Percentiles rank a stretch among this genome's conserved stretches.
These are phyloP conservation scores for Bolinopsis microptera DNA, from an alignment of 37 sponge, comb jelly and placozoan genomes.

Conservation along the genomic window DNA sequence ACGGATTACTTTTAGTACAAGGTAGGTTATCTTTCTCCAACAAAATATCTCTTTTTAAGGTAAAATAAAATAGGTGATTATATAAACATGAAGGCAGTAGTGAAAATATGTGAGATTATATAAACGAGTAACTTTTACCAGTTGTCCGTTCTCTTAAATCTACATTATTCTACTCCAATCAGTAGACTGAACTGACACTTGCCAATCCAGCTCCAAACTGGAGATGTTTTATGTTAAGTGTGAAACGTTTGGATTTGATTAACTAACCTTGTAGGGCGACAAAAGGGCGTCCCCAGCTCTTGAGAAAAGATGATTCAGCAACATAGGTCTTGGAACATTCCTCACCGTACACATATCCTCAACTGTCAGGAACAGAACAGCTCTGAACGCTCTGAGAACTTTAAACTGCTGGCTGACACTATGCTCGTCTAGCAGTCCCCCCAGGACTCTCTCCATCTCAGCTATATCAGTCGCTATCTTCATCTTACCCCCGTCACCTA, in stretches of 20 bases:
- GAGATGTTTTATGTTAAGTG: too few relatives aligned
- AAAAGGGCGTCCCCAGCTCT: conserved; percentile 22
- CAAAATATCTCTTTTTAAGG: too few relatives aligned
- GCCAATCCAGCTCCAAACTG: conserved; percentile 7
- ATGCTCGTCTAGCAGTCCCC: neutral
- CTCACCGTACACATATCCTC: conserved; percentile 20
- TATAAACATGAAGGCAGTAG: neutral
- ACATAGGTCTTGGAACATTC: conserved; percentile 27
- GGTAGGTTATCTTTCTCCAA: too few relatives aligned
- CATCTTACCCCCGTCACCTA: conserved; percentile 90
- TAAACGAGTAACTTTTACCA: neutral
- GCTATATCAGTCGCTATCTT: conserved; percentile 93
- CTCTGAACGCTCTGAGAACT: conserved; percentile 31
- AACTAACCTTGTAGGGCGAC: conserved; percentile 47
- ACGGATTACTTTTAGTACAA: too few relatives aligned
- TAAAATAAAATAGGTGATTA: neutral
- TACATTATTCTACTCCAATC: conserved; percentile 5
- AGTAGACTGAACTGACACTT: conserved; percentile 5
- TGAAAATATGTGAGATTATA: neutral
- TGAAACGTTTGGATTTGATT: too few relatives aligned
- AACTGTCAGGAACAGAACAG: conserved; percentile 1
- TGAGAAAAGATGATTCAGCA: conserved; percentile 51
- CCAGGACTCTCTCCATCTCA: conserved; percentile 71
- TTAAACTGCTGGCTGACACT: neutral
- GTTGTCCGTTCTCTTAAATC: neutral